Base-by-base conservation (phyloP, 1,140 invertebrate genomes). In the Lutraria rhynchaena region DNA sequence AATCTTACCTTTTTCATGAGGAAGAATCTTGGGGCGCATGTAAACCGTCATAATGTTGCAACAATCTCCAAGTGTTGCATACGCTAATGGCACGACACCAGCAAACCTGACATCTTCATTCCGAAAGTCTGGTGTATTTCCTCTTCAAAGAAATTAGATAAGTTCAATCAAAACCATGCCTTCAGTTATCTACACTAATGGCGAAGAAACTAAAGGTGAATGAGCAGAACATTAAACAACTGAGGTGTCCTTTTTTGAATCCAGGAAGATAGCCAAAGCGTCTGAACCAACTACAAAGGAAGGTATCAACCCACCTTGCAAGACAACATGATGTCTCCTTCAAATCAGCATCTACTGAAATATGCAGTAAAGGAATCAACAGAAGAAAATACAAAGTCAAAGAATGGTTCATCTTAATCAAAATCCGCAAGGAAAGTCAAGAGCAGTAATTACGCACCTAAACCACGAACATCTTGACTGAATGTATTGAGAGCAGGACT, bases 251-350 rank as follows among this genome's bases (percentile, higher is more conserved):
- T 55, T 71, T 29, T 29, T 71, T 51, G 67, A 71, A 53, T 9
- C 44, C n/a, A 71, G 27, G 53, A 49, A 71, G 27, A 71, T 71
- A 37, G 53, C 67, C 24, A 27, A 51, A 27, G 33, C 31, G 15
- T 27, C 17, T 44, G n/a, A 11, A 53, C 27, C 49, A 49, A 19
- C 11, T 22, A 51, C 5, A 31, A 49, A 71, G 29, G 67, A 31
- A 51, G 53, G 31, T 44, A 51, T 44, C 35, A 31, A 44, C 63
- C 67, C 17, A 44, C 44, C n/a, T 3, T 71, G 22, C 41, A 53
- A 27, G 67, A 49, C 17, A 71, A 71, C 46, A 24, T 71, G 22
- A 53, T 71, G 67, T 53, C 67, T 9, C 46, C 41, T 27, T 27
- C 67, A 51, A 51, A 71, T 9, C 46, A 29, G 27, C 27, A 24